These are phyloP conservation scores for Drosophila sucinea DNA, from an alignment of 1,140 invertebrate species.

Conservation along the genomic window DNA sequence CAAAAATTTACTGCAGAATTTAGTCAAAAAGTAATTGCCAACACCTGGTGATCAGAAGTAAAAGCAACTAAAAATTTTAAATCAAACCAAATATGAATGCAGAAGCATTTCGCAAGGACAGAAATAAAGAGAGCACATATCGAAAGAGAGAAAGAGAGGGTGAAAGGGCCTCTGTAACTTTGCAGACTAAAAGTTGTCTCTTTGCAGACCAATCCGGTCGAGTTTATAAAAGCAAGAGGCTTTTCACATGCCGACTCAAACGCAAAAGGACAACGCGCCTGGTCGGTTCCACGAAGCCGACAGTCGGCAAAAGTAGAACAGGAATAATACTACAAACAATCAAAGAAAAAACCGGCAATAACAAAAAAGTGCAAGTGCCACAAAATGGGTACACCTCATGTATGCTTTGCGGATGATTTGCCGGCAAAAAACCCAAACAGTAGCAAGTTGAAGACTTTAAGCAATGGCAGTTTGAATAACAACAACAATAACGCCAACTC, in stretches of 20 bases:
- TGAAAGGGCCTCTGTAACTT: constrained; percentile 15
- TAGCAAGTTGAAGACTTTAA: constrained; percentile 32
- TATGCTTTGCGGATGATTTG: constrained; percentile 74
- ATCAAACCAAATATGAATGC: constrained; percentile 26
- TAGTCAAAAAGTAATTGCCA: constrained; percentile 37
- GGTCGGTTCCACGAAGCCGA: constrained; percentile 32
- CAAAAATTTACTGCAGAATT: too few relatives aligned
- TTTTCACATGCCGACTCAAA: constrained; percentile 71
- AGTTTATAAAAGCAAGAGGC: constrained; percentile 76
- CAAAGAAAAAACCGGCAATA: constrained; percentile 60
- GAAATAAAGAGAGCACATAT: constrained; percentile 37
- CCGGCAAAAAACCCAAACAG: constrained; percentile 33
- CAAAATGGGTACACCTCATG: constrained; percentile 66
- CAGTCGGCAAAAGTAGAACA: constrained; percentile 14
- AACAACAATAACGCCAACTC: constrained; percentile 38
- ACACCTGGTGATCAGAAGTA: constrained; percentile 53
- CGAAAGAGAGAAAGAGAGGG: constrained; percentile 2
- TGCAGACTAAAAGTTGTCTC: constrained; percentile 36
- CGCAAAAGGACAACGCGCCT: constrained; percentile 72
- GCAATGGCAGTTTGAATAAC: constrained; percentile 46
- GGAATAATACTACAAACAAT: constrained; percentile 33
- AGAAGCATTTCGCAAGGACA: constrained; percentile 49
- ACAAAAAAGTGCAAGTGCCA: constrained; percentile 55
- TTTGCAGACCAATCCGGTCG: constrained; percentile 52
- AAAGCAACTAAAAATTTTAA: constrained; percentile 34